Base-by-base conservation (phyloP, 1,140 invertebrate genomes). In the Pseudobourletiella spinata region DNA sequence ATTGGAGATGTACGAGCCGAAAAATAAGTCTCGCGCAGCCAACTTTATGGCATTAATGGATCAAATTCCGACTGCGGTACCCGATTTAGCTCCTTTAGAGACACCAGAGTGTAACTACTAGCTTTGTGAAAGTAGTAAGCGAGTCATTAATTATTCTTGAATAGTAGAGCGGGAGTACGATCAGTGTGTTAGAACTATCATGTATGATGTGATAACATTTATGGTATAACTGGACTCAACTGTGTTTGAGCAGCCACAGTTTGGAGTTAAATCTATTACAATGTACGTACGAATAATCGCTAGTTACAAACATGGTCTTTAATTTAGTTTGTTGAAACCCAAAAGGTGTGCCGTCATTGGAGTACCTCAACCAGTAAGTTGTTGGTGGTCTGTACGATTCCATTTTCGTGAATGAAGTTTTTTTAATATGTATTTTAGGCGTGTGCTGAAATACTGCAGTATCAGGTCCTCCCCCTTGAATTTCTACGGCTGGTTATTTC, bases 31-130 rank as follows among this genome's bases (percentile, higher is more conserved):
- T 28, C 3, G 18, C 24, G 25, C 43, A 42, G n/a, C 26, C 14
- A 14, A 44, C 28, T 43, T 3, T 26, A 26, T 35, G 8, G 22
- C 16, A 15, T n/a, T 46, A 3, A 43, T 26, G 14, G 22, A 25
- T 57, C 18, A 16, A 28, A 16, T 24, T 22, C n/a, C 22, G 16
- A 18, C 26, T 16, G 32, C 26, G 11, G 26, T 63, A 25, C 65
- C 65, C 22, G 65, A 63, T 32, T 32, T 67, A 8, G 52, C 39
- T 32, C 65, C 65, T 11, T 48, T 67, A 22, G 65, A 67, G 46
- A 42, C 32, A 18, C 65, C 60, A 29, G 56, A 59, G 16, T 63
- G n/a, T n/a, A n/a, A n/a, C n/a, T n/a, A n/a, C 59, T 63, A 52
- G 51, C 43, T 63, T 63, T 52, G 11, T n/a, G 11, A 11, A 39